Evolutionary conservation across 1,140 invertebrate genomes (phyloP).

Genomic region (Cardiocondyla obscurior): DNA sequence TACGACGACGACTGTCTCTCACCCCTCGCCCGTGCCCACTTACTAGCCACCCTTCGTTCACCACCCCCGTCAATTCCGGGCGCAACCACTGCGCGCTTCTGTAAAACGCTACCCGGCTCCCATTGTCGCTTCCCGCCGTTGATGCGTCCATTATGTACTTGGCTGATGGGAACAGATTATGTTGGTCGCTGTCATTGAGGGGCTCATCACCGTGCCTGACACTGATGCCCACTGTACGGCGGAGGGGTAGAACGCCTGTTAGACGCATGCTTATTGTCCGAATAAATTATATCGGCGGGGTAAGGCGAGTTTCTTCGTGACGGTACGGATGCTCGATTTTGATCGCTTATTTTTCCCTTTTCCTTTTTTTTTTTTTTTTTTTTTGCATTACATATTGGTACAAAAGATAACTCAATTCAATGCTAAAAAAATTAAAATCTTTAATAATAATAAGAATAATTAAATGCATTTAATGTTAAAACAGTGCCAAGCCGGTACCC

Average conservation of each 20-base stretch:
- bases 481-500: not conserved
- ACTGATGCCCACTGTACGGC: constrained; percentile 74
- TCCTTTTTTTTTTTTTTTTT: not conserved
- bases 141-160: constrained; percentile 81
- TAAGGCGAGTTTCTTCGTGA: constrained; percentile 24
- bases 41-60: constrained; percentile 32
- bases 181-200: constrained; percentile 83
- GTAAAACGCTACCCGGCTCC: constrained; percentile 74
- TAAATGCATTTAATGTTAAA: not conserved
- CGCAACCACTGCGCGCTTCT: constrained; percentile 68
- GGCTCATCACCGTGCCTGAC: constrained; percentile 81
- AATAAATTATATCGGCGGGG: constrained; percentile 76
- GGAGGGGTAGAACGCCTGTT: constrained; percentile 19
- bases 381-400: not conserved
- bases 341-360: not conserved
- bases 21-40: constrained; percentile 31
- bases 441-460: not conserved
- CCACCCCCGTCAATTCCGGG: constrained; percentile 21
- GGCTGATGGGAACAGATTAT: constrained; percentile 83
- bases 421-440: not conserved
- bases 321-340: constrained; percentile 29
- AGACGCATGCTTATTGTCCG: constrained; percentile 72
- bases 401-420: not conserved
- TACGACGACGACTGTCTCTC: constrained; percentile 25
- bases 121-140: constrained; percentile 79